phyloP scores from a whole-genome alignment of 2,797 vertebrate genomes.

The Botia almorhae region DNA sequence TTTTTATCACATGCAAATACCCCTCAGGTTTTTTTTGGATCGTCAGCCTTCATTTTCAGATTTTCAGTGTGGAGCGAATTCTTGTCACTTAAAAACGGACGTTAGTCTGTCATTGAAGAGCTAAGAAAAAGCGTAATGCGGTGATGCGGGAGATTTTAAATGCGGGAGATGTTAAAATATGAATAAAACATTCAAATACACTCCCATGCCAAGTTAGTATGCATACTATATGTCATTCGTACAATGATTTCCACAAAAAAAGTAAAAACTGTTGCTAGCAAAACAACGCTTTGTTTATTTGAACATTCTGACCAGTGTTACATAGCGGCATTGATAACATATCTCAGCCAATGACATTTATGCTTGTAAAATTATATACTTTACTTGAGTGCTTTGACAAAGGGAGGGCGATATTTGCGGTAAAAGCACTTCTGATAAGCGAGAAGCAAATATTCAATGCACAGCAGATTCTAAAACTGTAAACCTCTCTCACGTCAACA shows the following conservation, averaged over 20 bases:
- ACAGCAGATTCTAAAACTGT: background rate
- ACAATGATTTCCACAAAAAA: no score
- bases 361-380: background rate
- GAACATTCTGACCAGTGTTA: background rate
- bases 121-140: background rate
- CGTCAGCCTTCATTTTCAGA: slow-evolving; percentile 10
- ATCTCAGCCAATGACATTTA: background rate
- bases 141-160: background rate
- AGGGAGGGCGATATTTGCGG: background rate
- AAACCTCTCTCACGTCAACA: slow-evolving; percentile 38
- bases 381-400: background rate
- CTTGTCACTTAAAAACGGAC: background rate
- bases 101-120: slow-evolving; percentile 6
- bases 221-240: no score
- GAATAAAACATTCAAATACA: no score
- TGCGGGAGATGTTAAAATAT: no score
- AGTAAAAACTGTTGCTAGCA: background rate
- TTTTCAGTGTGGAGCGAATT: background rate
- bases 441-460: background rate
- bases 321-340: background rate
- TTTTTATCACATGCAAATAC: slow-evolving; percentile 56
- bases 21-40: slow-evolving; percentile 36
- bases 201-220: no score
- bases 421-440: background rate
- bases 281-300: background rate